Percentiles rank a stretch among this genome's conserved stretches.
Conservation (phyloP, 2,113 vertebrate genomes). For the Zosterops hypoxanthus region DNA sequence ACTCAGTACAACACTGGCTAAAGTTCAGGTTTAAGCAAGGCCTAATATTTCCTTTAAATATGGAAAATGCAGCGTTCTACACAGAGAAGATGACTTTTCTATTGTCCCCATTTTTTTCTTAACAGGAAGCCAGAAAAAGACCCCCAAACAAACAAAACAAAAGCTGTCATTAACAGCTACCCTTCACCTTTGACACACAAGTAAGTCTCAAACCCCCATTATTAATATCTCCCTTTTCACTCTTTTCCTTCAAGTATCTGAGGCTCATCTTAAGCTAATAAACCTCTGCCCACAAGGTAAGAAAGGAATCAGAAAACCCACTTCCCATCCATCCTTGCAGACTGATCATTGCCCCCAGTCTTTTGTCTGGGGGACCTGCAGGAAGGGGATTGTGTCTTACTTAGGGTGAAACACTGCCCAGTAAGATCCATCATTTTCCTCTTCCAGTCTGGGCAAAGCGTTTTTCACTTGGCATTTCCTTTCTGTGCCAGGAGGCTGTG, state of each 20-base stretch:
- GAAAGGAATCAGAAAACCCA: background rate
- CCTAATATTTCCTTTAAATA: background rate
- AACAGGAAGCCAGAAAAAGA: background rate
- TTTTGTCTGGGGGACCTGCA: background rate
- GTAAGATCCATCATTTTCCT: background rate
- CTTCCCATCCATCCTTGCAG: background rate
- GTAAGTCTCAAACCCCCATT: background rate
- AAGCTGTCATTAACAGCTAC: background rate
- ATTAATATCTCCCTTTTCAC: background rate
- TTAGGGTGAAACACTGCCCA: background rate
- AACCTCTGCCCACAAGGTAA: background rate
- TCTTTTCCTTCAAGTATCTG: background rate
- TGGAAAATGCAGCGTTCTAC: background rate
- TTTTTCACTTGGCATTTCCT: background rate
- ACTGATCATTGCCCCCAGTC: background rate
- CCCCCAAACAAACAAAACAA: fast-evolving
- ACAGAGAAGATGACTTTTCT: background rate
- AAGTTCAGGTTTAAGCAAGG: background rate
- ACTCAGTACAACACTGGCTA: background rate
- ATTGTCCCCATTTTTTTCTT: background rate
- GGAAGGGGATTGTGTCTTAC: background rate
- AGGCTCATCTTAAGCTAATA: background rate
- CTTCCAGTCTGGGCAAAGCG: background rate
- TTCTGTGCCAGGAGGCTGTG: background rate
- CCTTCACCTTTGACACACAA: background rate